Conservation (phyloP, 2,888 invertebrate species). For the Rhamnusium bicolor region DNA sequence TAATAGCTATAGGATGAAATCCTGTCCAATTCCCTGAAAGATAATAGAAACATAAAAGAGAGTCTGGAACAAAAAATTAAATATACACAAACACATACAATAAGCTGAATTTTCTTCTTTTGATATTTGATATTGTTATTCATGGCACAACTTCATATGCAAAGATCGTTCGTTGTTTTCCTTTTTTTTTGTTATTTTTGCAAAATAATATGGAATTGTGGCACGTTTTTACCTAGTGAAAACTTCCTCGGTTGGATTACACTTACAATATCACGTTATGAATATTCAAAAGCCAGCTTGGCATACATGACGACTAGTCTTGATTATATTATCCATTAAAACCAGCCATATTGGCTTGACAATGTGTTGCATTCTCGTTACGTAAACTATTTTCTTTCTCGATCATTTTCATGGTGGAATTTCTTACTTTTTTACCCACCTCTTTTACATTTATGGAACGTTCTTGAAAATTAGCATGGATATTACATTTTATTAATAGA, state of each 20-base stretch:
- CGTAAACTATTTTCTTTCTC: not conserved
- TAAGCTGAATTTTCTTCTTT: not conserved
- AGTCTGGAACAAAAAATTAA: not conserved
- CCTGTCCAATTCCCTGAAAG: no score
- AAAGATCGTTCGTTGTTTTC: constrained; percentile 9
- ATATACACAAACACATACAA: not conserved
- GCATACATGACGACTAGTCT: constrained; percentile 43
- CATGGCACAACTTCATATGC: constrained; percentile 18
- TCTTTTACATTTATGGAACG: not conserved
- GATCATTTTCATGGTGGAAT: not conserved
- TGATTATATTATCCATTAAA: constrained; percentile 45
- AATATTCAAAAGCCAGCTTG: constrained; percentile 50
- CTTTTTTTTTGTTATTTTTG: not conserved
- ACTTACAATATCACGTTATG: constrained; percentile 49
- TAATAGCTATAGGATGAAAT: no score
- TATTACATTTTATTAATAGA: not conserved
- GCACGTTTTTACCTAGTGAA: constrained; percentile 42
- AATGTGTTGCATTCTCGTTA: not conserved
- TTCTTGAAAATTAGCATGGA: not conserved
- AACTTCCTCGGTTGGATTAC: constrained; percentile 47
- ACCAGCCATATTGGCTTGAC: constrained; percentile 26
- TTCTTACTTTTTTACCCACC: not conserved
- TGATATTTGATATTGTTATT: constrained; percentile 22
- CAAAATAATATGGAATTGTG: constrained; percentile 22
- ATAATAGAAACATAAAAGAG: not conserved